These are phyloP conservation scores for Chelonus insularis DNA, from an alignment of 1,140 invertebrate genomes.

Conservation along the genomic window DNA sequence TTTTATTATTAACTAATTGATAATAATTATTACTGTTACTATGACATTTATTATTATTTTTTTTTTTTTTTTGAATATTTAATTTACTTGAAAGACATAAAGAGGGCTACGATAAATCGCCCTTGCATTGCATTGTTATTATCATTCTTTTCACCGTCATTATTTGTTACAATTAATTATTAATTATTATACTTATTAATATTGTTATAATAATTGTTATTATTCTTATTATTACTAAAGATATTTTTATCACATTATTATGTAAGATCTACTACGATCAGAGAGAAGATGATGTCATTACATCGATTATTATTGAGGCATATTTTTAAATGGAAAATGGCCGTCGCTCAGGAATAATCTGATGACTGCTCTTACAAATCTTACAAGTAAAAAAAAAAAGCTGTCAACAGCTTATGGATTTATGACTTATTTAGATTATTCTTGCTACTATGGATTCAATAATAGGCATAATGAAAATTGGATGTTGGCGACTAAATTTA, in stretches of 20 bases:
- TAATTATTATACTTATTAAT: too few relatives aligned
- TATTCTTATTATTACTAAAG: too few relatives aligned
- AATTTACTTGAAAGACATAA: not conserved
- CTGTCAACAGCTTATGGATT: conserved; percentile 13
- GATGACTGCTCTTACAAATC: conserved; percentile 14
- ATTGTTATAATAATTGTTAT: too few relatives aligned
- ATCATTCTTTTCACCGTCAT: too few relatives aligned
- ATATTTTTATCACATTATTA: not conserved
- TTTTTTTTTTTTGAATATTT: conserved; percentile 2
- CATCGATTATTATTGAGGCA: conserved; percentile 36
- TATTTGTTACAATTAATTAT: too few relatives aligned
- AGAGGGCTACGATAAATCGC: too few relatives aligned
- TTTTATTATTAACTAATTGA: not conserved
- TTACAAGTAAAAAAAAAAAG: conserved; percentile 11
- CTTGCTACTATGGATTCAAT: not conserved
- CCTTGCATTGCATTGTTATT: too few relatives aligned
- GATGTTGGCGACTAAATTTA: not conserved
- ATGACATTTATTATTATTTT: too few relatives aligned
- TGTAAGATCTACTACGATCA: not conserved
- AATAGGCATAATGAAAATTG: not conserved
- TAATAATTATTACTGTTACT: too few relatives aligned
- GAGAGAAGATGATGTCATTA: conserved; percentile 10
- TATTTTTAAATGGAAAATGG: conserved; percentile 51
- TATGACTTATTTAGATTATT: conserved; percentile 9
- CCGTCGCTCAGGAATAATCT: conserved; percentile 37